Evolutionary conservation across 2,797 vertebrate genomes (phyloP).

Genomic region (Tachyglossus aculeatus): DNA sequence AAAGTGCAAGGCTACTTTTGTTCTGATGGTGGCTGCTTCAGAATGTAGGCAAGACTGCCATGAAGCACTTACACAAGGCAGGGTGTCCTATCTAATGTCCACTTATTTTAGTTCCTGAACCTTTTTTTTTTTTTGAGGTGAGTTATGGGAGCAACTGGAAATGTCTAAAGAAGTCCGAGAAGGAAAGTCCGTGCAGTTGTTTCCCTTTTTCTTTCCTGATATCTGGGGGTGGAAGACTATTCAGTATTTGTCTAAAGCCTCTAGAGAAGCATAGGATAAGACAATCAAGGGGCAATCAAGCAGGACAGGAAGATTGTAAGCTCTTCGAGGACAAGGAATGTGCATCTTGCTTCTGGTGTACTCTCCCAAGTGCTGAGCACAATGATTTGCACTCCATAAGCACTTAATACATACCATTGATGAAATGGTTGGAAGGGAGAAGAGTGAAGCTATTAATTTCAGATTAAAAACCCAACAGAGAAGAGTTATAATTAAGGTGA

Average conservation of each 20-base stretch:
- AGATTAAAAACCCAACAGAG: background rate
- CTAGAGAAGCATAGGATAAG: background rate
- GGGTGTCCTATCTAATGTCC: background rate
- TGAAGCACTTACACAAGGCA: background rate
- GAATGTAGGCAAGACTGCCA: background rate
- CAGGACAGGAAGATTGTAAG: background rate
- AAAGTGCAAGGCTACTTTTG: conserved; percentile 11
- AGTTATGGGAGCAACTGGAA: background rate
- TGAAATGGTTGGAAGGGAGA: background rate
- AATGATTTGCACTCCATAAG: no score
- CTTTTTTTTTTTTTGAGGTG: background rate
- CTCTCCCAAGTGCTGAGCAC: no score
- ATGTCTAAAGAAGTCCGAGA: accelerated
- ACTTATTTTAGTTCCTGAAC: background rate
- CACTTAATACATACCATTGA: no score
- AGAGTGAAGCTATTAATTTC: background rate
- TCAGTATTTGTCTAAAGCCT: background rate
- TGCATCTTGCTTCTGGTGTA: no score
- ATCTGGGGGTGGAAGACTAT: background rate
- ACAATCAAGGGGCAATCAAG: no score
- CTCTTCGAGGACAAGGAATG: no score
- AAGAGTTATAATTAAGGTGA: background rate
- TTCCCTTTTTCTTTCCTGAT: background rate
- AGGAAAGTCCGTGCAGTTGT: background rate
- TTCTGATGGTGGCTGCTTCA: background rate